phyloP scores from a whole-genome alignment of 2,113 vertebrate genomes.

The Anguilla japonica region DNA sequence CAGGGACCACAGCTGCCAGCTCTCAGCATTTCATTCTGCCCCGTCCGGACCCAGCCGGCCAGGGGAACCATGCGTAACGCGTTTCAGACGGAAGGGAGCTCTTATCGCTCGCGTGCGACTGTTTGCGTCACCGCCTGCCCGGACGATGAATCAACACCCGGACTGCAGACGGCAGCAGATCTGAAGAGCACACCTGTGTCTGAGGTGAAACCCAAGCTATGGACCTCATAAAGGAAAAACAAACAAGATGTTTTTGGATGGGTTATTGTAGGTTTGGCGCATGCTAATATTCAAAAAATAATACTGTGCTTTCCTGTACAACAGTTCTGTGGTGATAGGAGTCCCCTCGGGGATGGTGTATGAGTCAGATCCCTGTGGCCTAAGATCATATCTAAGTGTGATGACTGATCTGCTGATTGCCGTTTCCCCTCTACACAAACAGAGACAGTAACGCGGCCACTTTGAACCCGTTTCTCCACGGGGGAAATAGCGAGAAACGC shows the following conservation, averaged over 20 bases:
- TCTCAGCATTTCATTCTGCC: too few species aligned
- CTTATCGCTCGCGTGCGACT: neutral
- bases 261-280: neutral
- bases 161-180: neutral
- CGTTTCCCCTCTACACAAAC: neutral
- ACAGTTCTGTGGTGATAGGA: neutral
- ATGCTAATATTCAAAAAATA: neutral
- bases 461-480: neutral
- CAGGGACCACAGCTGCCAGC: neutral
- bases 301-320: neutral
- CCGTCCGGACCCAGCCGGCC: neutral
- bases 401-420: neutral
- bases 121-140: neutral
- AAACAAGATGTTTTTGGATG: neutral
- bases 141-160: neutral
- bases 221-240: neutral
- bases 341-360: neutral
- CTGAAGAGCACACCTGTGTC: neutral
- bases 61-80: neutral
- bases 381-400: slow-evolving; percentile 19
- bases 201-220: neutral
- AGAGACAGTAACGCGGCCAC: neutral
- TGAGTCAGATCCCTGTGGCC: neutral
- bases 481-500: neutral
- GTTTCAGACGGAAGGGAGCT: neutral